These are phyloP conservation scores for Euleptes europaea DNA, from an alignment of 2,113 vertebrate genomes.

Conservation along the genomic window DNA sequence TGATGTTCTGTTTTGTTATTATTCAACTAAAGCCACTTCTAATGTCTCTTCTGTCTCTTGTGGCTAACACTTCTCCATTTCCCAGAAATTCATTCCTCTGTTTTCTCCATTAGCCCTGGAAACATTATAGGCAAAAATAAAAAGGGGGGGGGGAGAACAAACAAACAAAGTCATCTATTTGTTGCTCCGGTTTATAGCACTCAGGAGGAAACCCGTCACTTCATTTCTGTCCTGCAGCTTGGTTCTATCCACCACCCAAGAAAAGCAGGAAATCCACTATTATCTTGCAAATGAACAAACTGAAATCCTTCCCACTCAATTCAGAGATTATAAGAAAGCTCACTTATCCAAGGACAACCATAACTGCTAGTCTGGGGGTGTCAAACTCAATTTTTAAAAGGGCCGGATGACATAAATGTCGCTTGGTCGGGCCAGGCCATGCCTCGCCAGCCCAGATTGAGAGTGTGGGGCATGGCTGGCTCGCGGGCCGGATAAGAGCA, in stretches of 20 bases:
- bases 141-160: conserved; percentile 43
- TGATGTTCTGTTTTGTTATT: conserved; percentile 57
- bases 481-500: too few species aligned
- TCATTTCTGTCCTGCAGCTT: conserved; percentile 21
- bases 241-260: not conserved
- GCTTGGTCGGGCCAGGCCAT: too few species aligned
- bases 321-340: conserved; percentile 1
- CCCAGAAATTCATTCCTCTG: conserved; percentile 37
- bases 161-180: conserved; percentile 23
- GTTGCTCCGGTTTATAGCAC: not conserved
- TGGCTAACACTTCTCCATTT: conserved; percentile 36
- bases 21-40: conserved; percentile 63
- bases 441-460: too few species aligned
- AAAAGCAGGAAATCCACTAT: not conserved
- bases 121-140: conserved; percentile 21
- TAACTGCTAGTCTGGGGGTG: not conserved
- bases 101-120: conserved; percentile 31
- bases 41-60: conserved; percentile 49
- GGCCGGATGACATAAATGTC: too few species aligned
- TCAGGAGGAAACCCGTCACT: conserved; percentile 37
- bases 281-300: not conserved
- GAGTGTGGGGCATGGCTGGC: too few species aligned
- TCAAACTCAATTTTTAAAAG: too few species aligned
- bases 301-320: not conserved
- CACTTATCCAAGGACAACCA: not conserved